A percentile compares a stretch with the other conserved stretches of the same genome.
Conservation (phyloP, 2,113 vertebrate genomes). For the Odocoileus virginianus region DNA sequence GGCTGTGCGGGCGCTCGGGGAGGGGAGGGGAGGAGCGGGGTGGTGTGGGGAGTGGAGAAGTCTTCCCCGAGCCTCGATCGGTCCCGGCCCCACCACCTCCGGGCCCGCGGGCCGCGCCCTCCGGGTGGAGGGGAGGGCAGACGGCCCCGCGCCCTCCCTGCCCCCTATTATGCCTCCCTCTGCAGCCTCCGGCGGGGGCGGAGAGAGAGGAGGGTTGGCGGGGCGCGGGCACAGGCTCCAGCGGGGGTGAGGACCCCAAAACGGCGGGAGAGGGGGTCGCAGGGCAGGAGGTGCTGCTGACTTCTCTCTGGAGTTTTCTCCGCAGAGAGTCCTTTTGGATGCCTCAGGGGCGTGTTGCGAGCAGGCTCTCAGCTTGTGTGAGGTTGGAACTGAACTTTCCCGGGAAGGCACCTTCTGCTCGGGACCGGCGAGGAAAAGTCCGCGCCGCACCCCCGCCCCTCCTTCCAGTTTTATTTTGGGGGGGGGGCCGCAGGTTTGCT, state of each 20-base stretch:
- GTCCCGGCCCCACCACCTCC: accelerated
- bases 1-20: neutral
- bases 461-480: neutral
- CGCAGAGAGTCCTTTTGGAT: neutral
- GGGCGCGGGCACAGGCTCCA: neutral
- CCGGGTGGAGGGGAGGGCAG: neutral
- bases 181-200: neutral
- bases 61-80: neutral
- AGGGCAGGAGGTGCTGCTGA: neutral
- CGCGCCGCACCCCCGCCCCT: neutral
- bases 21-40: too few species aligned
- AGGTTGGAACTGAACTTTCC: neutral
- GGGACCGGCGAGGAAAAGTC: neutral
- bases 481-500: neutral
- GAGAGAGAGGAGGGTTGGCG: neutral
- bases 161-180: neutral
- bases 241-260: neutral
- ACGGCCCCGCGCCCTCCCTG: neutral
- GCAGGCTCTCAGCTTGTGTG: neutral
- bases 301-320: neutral
- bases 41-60: neutral
- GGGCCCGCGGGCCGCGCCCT: neutral
- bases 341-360: neutral
- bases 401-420: neutral
- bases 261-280: neutral